Evolutionary conservation across 2,888 invertebrate genomes (phyloP), one percentile per base, ranked within the genome.

Genomic region (Rhagonycha lutea): DNA sequence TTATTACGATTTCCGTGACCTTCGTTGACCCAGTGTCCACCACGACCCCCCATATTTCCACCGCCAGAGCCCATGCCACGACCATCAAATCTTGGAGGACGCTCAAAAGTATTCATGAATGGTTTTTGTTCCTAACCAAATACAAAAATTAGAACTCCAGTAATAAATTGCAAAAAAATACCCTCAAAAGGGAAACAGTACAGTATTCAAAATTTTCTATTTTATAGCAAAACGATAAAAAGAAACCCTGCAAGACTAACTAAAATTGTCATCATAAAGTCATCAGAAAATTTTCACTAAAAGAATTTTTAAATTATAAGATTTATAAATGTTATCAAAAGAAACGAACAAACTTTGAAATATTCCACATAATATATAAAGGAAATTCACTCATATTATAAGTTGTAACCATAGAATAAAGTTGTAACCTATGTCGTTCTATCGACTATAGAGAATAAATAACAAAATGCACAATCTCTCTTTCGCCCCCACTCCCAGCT

Each of bases 1-100:
- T 47, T 47, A 14, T 78, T 76, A 67, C 76, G 76, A 65, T 72
- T 73, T 63, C 71, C 78, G 61, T 82, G 79, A 75, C 79, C 79
- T 76, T 83, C 82, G 75, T 82, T 82, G 73, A 81, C 83, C 83
- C 83, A 83, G 71, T 79, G 79, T 18, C 47, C 47, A 8, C 79
- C 80, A 62, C 81, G 73, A 74, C 80, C 80, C 61, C 79, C 79
- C 70, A 77, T 76, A 72, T 80, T 78, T 62, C 80, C 80, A 69
- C 81, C 81, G 70, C 72, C 61, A 29, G 76, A 69, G 24, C 79
- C 78, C 61, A 47, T 61, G 14, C 79, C 77, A 69, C 77, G 78
- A 70, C 78, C 76, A 68, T 79, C 76, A 67, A 79, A 79, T 70
- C 80, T 75, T 23, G 68, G 73, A 62, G 76, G 73, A 26, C 79